Evolutionary conservation across 2,888 invertebrate species (phyloP).

Genomic region (Andricus curvator): DNA sequence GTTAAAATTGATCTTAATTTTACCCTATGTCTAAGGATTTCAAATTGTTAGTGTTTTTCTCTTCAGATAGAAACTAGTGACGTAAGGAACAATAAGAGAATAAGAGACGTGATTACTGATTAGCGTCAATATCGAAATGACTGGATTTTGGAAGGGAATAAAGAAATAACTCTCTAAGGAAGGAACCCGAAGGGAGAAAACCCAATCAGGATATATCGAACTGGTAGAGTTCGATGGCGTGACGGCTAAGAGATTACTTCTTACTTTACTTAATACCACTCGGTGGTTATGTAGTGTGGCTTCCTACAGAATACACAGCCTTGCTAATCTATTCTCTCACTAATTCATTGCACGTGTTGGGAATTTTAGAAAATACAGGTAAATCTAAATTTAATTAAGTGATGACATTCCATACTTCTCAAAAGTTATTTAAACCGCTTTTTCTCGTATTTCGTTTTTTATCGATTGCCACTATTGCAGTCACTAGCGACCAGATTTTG

Average conservation of each 20-base stretch:
- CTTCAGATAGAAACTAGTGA: neutral
- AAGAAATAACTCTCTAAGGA: constrained; percentile 46
- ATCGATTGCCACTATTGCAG: too few species aligned
- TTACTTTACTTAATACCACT: constrained; percentile 65
- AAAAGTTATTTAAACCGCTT: too few species aligned
- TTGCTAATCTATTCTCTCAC: neutral
- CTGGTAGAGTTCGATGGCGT: constrained; percentile 64
- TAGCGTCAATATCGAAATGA: constrained; percentile 47
- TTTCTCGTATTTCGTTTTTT: too few species aligned
- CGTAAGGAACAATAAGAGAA: neutral
- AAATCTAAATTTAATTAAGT: too few species aligned
- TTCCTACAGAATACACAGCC: constrained; percentile 39
- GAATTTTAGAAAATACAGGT: too few species aligned
- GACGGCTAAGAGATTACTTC: constrained; percentile 70
- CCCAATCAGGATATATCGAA: constrained; percentile 67
- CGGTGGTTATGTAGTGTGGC: constrained; percentile 44
- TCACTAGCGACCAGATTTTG: too few species aligned
- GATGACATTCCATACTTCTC: too few species aligned
- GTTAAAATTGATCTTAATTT: too few species aligned
- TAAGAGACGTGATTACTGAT: constrained; percentile 41
- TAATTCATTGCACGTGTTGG: too few species aligned
- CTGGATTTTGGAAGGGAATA: constrained; percentile 22
- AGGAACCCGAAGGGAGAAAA: constrained; percentile 57
- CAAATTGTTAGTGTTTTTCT: neutral
- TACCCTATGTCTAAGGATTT: too few species aligned